Percentiles rank a stretch among this genome's conserved stretches.
Evolutionary conservation across 2,113 vertebrate genomes (phyloP).

Genomic region (Chitala chitala): DNA sequence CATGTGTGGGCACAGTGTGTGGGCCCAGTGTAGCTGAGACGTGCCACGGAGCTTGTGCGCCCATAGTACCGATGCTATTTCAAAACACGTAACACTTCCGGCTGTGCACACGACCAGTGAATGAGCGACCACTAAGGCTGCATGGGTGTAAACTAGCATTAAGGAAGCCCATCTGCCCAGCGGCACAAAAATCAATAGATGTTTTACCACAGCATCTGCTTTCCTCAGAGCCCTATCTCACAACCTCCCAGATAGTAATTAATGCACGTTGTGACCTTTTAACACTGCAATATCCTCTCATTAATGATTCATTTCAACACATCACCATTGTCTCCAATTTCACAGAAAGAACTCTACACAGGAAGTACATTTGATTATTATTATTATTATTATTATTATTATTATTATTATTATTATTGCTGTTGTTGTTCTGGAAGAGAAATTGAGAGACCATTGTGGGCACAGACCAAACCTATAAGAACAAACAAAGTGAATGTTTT

Average conservation of each 20-base stretch:
- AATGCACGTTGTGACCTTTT: slow-evolving; percentile 17
- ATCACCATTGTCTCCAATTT: background rate
- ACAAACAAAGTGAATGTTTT: too few species aligned
- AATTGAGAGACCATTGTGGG: too few species aligned
- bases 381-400: too few species aligned
- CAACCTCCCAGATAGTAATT: slow-evolving; percentile 7
- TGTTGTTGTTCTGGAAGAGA: too few species aligned
- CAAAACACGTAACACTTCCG: background rate
- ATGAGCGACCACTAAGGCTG: background rate
- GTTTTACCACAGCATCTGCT: background rate
- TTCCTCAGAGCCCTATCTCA: background rate
- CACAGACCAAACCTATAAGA: too few species aligned
- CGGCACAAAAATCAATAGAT: background rate
- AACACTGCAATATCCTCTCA: slow-evolving; percentile 19
- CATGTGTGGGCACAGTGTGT: background rate
- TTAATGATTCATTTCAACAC: slow-evolving; percentile 13
- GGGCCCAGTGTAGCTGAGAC: too few species aligned
- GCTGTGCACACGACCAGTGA: background rate
- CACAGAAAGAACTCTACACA: background rate
- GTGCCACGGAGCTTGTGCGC: background rate
- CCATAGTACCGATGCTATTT: background rate
- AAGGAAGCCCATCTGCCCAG: background rate
- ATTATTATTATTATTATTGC: too few species aligned
- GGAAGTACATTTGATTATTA: background rate
- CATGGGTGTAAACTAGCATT: background rate